Percentiles rank a stretch among this genome's conserved stretches.
Evolutionary conservation across 2,888 invertebrate genomes (phyloP).

Genomic region (Apodemia zela): DNA sequence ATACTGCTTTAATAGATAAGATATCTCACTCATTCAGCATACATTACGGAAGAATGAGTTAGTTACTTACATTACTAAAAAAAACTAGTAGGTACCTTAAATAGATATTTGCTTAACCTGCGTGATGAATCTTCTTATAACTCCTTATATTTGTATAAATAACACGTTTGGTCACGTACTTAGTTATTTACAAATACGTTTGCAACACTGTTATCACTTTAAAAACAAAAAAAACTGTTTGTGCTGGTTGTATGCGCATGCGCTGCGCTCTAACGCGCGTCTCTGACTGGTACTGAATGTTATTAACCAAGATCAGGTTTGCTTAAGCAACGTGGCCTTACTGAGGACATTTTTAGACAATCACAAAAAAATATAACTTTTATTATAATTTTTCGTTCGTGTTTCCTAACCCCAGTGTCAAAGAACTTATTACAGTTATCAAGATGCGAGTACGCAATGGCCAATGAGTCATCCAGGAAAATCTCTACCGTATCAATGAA

Average conservation of each 20-base stretch:
- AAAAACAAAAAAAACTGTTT: slow-evolving; percentile 1
- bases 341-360: slow-evolving; percentile 7
- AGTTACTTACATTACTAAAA: not conserved
- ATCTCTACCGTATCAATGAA: not conserved
- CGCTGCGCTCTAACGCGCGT: slow-evolving; percentile 64
- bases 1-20: not conserved
- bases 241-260: slow-evolving; percentile 46
- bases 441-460: slow-evolving; percentile 16
- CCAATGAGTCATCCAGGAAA: not conserved
- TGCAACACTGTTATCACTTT: slow-evolving; percentile 1
- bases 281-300: slow-evolving; percentile 47
- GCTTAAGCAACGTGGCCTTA: slow-evolving; percentile 11
- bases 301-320: slow-evolving; percentile 14
- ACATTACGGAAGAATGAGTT: not conserved
- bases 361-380: slow-evolving; percentile 1
- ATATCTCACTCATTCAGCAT: not conserved
- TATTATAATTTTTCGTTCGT: slow-evolving; percentile 7
- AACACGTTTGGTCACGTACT: not conserved
- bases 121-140: not conserved
- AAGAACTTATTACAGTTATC: slow-evolving; percentile 24
- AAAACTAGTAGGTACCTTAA: not conserved
- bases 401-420: slow-evolving; percentile 20
- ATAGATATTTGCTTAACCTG: not conserved
- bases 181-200: not conserved
- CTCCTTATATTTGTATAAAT: not conserved